phyloP scores from a whole-genome alignment of 2,888 invertebrate species.

The Lacanobia wlatinum region DNA sequence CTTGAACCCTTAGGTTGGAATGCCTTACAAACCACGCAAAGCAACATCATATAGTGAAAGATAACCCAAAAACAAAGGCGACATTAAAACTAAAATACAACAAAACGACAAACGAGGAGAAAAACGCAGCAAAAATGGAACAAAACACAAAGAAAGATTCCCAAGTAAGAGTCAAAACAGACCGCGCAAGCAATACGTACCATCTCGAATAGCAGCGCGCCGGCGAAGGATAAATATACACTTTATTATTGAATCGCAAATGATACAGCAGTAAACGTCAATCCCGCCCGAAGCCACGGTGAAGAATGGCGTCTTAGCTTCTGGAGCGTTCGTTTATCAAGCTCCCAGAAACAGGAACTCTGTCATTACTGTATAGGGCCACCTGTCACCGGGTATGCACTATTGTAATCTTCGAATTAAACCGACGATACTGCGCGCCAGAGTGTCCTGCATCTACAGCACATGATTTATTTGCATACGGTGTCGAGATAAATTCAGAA shows the following conservation, averaged over 20 bases:
- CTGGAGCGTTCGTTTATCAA: constrained; percentile 39
- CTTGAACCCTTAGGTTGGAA: neutral
- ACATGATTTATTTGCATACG: constrained; percentile 34
- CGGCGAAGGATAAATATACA: constrained; percentile 46
- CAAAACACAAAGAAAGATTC: neutral
- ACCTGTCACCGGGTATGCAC: constrained; percentile 58
- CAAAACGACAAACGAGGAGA: neutral
- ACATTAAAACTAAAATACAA: neutral
- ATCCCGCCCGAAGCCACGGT: constrained; percentile 50
- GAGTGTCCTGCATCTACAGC: constrained; percentile 41
- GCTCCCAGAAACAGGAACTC: constrained; percentile 45
- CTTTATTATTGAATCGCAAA: constrained; percentile 41
- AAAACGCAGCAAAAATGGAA: neutral
- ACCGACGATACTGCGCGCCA: constrained; percentile 30
- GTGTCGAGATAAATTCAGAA: constrained; percentile 20
- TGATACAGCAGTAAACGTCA: constrained; percentile 48
- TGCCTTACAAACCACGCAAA: neutral
- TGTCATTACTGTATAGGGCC: constrained; percentile 52
- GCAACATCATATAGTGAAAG: neutral
- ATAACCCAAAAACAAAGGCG: neutral
- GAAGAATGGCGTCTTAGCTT: constrained; percentile 43
- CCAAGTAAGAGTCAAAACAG: neutral
- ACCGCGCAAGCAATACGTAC: constrained; percentile 38
- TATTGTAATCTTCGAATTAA: constrained; percentile 59
- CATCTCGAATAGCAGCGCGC: constrained; percentile 39